These are phyloP conservation scores for Mamestra configurata DNA, from an alignment of 1,140 invertebrate species.

Conservation along the genomic window DNA sequence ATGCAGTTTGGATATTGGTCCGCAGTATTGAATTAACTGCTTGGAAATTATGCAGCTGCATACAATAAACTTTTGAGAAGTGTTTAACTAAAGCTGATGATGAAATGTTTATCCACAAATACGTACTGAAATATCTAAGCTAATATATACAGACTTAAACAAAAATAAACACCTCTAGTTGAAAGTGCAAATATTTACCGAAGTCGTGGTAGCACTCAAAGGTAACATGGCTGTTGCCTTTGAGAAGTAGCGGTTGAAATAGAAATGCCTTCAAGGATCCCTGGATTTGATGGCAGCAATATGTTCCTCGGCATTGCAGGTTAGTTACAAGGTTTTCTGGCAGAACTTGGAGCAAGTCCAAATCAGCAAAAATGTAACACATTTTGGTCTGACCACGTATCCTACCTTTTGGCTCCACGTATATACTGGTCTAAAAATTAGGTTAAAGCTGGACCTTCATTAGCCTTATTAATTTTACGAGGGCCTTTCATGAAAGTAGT, in stretches of 20 bases:
- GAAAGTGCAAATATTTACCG: conserved; percentile 31
- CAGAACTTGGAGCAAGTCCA: conserved; percentile 21
- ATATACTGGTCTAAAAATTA: background rate
- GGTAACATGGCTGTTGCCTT: conserved; percentile 1
- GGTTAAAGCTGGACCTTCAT: background rate
- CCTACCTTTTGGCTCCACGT: background rate
- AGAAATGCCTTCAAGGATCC: conserved; percentile 23
- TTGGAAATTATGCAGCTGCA: background rate
- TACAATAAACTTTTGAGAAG: background rate
- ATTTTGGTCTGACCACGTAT: conserved; percentile 14
- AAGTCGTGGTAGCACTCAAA: conserved; percentile 25
- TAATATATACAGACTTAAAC: background rate
- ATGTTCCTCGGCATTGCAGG: conserved; percentile 33
- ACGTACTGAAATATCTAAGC: background rate
- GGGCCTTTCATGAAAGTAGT: conserved; percentile 5
- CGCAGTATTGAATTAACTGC: conserved; percentile 1
- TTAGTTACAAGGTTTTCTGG: conserved; percentile 40
- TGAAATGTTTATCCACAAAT: background rate
- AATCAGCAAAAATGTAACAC: conserved; percentile 4
- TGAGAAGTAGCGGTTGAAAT: conserved; percentile 15
- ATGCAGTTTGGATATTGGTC: conserved; percentile 51
- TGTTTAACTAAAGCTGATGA: background rate
- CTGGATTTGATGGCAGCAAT: conserved; percentile 13
- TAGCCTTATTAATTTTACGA: background rate
- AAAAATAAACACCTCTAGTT: conserved; percentile 4